Base-by-base conservation (phyloP, 2,797 vertebrate genomes). In the Brotula barbata region DNA sequence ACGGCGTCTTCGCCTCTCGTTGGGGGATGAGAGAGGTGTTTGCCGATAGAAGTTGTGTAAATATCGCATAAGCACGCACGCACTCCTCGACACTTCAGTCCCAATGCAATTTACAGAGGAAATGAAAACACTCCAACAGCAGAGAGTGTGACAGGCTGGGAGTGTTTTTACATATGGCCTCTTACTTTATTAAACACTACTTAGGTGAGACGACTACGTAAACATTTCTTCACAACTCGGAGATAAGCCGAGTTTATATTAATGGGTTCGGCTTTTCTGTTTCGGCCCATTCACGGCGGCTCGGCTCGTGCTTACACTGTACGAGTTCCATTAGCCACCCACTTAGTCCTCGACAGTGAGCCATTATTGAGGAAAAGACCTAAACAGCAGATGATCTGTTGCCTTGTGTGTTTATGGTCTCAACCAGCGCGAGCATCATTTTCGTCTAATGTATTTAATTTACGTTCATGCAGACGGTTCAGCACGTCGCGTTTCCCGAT, bases 41-140 rank as follows among this genome's bases (percentile, higher is more conserved):
- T 74, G 56, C 74, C 64, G 49, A 51, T 53, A 55, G 54, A 46
- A 33, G 56, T 66, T 73, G 56, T 79, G 37, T 68, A 40, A 61
- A 75, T 68, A 36, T 64, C 16, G 41, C 66, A 31, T 3, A 45
- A 51, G 54, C 47, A 37, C 59, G 45, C 2, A 58, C 46, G 58
- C 73, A 42, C 39, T 49, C 15, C 5, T 9, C 0, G 21, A 56
- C 77, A 47, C 80, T 81, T 54, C 66, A 59, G 70, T 81, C 85
- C 81, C 82, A 58, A 61, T 59, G 73, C 73, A 87, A 88, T 88
- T 86, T 78, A 73, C 75, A 78, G 71, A 79, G 68, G 66, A 72
- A 85, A 85, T 85, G 77, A 82, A 89, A 87, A 81, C 73, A 69
- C 68, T 80, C 59, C 25, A 56, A 21, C 37, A 65, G 57, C 48